phyloP scores from a whole-genome alignment of 2,797 vertebrate species.

The Morus bassanus region DNA sequence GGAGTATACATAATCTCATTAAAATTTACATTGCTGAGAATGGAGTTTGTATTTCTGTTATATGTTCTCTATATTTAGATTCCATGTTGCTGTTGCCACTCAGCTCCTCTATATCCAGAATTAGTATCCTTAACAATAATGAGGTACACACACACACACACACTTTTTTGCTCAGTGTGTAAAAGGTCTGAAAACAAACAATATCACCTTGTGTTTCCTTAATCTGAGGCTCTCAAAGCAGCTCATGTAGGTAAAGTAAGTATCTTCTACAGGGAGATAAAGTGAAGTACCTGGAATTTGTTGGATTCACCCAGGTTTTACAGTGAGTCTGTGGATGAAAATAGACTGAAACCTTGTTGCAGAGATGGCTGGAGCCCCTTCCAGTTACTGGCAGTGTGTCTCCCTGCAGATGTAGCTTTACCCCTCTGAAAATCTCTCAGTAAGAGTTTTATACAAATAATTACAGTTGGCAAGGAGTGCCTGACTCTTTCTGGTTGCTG shows the following conservation, averaged over 20 bases:
- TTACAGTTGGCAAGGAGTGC: neutral
- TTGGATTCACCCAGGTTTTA: neutral
- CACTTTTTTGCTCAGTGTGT: neutral
- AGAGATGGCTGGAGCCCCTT: neutral
- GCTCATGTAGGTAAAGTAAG: rapidly evolving
- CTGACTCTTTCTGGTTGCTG: neutral
- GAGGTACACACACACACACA: neutral
- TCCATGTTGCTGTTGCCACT: neutral
- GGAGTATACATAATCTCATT: slow-evolving; percentile 14
- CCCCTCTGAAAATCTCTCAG: neutral
- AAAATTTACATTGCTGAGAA: slow-evolving; percentile 31
- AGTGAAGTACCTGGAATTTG: neutral
- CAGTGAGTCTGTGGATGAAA: neutral
- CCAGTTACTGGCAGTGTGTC: neutral
- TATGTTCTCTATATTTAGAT: slow-evolving; percentile 24
- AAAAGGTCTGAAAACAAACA: neutral
- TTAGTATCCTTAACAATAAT: neutral
- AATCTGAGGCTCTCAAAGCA: neutral
- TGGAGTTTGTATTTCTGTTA: neutral
- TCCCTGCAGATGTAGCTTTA: neutral
- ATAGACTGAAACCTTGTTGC: neutral
- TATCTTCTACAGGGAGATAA: neutral
- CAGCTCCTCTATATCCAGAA: neutral
- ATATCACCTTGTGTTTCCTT: neutral
- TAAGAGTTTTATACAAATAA: neutral